Conservation (phyloP, 2,888 invertebrate species). For the Agrilus cyanescens region DNA sequence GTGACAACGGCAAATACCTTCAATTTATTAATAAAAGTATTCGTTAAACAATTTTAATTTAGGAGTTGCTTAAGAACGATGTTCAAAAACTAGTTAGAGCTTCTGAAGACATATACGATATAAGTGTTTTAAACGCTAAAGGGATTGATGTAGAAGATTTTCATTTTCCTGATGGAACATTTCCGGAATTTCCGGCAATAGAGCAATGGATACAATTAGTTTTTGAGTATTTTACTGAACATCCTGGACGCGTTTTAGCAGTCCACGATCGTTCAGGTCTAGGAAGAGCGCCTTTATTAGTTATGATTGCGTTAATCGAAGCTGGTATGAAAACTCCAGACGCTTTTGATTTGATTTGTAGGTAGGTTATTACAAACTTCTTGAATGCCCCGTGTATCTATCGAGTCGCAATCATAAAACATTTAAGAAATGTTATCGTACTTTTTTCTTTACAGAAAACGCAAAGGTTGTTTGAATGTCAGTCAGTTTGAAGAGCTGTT, state of each 20-base stretch:
- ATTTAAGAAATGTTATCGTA: too few species aligned
- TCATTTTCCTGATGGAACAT: constrained; percentile 7
- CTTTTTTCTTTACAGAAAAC: constrained; percentile 2
- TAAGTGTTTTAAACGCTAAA: neutral
- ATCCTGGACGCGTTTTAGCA: constrained; percentile 6
- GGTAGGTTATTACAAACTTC: constrained; percentile 2
- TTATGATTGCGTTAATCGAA: constrained; percentile 12
- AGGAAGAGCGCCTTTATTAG: constrained; percentile 10
- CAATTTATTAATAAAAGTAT: too few species aligned
- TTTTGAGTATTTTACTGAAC: neutral
- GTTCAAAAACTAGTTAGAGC: constrained; percentile 4
- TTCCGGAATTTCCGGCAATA: constrained; percentile 5
- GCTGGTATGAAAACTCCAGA: constrained; percentile 5
- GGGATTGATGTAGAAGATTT: constrained; percentile 7
- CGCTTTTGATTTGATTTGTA: constrained; percentile 2
- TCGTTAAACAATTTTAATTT: neutral
- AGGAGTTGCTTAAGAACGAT: constrained; percentile 5
- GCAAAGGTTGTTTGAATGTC: constrained; percentile 6
- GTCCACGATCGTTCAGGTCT: constrained; percentile 10
- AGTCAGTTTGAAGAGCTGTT: constrained; percentile 1
- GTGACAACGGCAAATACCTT: too few species aligned
- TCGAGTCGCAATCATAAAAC: neutral
- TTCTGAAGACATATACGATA: constrained; percentile 3
- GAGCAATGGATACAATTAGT: constrained; percentile 8
- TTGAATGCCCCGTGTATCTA: neutral